phyloP scores from a whole-genome alignment of 1,140 invertebrate genomes.

The Goniozus legneri region DNA sequence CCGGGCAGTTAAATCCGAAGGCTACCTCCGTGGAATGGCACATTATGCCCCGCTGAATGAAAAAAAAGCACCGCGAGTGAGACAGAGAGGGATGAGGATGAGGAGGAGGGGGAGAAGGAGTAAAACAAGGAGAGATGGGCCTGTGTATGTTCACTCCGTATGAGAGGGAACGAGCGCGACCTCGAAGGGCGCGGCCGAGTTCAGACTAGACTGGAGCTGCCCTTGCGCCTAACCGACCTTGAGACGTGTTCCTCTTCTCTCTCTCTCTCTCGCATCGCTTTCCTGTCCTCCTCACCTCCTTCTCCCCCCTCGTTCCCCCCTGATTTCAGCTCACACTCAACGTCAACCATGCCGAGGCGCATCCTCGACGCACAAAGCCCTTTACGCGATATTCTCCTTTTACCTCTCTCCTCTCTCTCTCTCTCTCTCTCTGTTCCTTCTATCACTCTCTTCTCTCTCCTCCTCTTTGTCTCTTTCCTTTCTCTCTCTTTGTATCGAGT shows the following conservation, averaged over 20 bases:
- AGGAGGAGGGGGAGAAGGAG: too few relatives aligned
- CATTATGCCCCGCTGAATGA: background rate
- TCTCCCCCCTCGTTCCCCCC: background rate
- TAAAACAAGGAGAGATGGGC: too few relatives aligned
- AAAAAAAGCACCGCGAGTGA: constrained; percentile 12
- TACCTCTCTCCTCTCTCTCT: constrained; percentile 6
- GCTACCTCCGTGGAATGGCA: background rate
- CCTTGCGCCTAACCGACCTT: constrained; percentile 41
- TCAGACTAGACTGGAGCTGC: constrained; percentile 41
- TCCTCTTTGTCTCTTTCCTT: constrained; percentile 1
- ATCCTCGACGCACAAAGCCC: too few relatives aligned
- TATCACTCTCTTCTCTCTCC: constrained; percentile 1
- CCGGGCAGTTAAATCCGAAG: too few relatives aligned
- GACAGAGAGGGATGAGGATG: background rate
- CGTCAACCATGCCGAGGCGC: too few relatives aligned
- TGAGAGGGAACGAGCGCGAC: constrained; percentile 30
- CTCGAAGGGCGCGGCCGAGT: constrained; percentile 38
- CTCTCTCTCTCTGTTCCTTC: constrained; percentile 6
- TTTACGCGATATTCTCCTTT: constrained; percentile 2
- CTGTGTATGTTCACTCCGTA: background rate
- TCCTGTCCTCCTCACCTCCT: background rate
- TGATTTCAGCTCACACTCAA: too few relatives aligned
- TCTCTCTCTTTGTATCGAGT: too few relatives aligned
- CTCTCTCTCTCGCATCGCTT: background rate
- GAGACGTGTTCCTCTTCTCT: constrained; percentile 21